Base-by-base conservation (phyloP, 92 coral and sea anemone genomes). In the Phymanthus crucifer region DNA sequence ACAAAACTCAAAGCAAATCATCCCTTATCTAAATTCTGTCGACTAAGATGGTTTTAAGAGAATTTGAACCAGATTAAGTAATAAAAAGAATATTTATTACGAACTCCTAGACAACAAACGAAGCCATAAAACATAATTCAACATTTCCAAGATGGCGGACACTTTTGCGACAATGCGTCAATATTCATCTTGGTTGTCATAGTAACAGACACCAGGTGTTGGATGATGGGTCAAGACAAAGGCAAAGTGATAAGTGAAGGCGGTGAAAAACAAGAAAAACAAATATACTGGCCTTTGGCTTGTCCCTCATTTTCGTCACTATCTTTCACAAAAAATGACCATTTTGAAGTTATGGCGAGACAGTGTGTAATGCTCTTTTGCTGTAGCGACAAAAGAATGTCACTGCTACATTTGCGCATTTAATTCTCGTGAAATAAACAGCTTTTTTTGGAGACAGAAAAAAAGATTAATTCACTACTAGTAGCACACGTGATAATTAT, bases 71-170 rank as follows among this genome's bases (percentile, higher is more conserved):
- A 65, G 21, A 68, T 29, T 69, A 36, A n/a, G 11, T 23, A 33
- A 18, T 7, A 7, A 35, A 24, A 64, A 47, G 23, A 33, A 40
- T 40, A 34, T 29, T 24, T 32, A 21, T 46, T 1, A 43, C 7
- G 52, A 71, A 72, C 54, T 17, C 35, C 17, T 68, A 54, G 27
- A 52, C 27, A 4, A 29, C 37, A 72, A 72, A 50, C 84, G 69
- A 75, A 75, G 80, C 68, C 68, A 47, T 40, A 48, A 52, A 32
- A 27, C 21, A 12, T 76, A 87, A 83, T 71, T 73, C 78, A 80
- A 47, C 32, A 71, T 58, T 80, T 85, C 82, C 92, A 93, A 93
- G 87, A 93, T 93, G 97, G 97, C 97, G 94, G 94, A 86, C 97
- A 52, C 75, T 24, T 73, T 43, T 35, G 80, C 75, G 97, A 85